These are phyloP conservation scores for Riparia riparia DNA, from an alignment of 2,113 vertebrate genomes.

Conservation along the genomic window DNA sequence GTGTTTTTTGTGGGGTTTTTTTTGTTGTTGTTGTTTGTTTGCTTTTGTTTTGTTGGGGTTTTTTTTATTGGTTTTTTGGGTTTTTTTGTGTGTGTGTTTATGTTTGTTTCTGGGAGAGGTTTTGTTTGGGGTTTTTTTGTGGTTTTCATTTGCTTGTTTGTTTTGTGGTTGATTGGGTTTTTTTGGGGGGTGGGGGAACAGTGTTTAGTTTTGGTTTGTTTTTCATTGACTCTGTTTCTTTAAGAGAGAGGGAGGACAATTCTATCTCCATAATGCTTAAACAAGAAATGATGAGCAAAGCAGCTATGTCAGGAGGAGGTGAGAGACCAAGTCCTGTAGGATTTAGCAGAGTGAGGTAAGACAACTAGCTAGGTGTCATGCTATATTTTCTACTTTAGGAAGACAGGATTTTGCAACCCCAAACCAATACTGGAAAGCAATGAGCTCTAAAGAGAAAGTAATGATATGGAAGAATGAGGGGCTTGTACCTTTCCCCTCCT, in stretches of 20 bases:
- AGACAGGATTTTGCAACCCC: not conserved
- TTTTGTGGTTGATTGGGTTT: not conserved
- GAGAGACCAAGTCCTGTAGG: not conserved
- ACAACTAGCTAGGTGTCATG: not conserved
- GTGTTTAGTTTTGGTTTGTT: not conserved
- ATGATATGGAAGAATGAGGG: not conserved
- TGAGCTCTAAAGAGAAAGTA: not conserved
- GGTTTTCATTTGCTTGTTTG: too few relatives aligned
- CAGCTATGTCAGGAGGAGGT: not conserved
- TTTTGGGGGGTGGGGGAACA: fast-evolving
- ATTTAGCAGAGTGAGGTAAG: not conserved
- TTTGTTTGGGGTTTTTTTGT: not conserved
- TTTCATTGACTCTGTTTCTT: not conserved
- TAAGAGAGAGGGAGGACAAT: not conserved
- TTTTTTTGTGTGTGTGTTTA: not conserved
- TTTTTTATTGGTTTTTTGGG: not conserved
- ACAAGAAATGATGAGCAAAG: not conserved
- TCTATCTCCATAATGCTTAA: not conserved
- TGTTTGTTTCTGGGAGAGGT: too few relatives aligned
- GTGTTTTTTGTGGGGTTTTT: too few relatives aligned
- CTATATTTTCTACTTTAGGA: not conserved
- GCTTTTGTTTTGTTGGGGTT: not conserved
- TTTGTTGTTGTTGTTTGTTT: not conserved
- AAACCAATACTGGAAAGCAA: not conserved
- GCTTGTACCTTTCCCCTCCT: not conserved